Percentiles rank a stretch among this genome's conserved stretches.
These are phyloP conservation scores for Whitmania pigra DNA, from an alignment of 1,140 invertebrate genomes.

Conservation along the genomic window DNA sequence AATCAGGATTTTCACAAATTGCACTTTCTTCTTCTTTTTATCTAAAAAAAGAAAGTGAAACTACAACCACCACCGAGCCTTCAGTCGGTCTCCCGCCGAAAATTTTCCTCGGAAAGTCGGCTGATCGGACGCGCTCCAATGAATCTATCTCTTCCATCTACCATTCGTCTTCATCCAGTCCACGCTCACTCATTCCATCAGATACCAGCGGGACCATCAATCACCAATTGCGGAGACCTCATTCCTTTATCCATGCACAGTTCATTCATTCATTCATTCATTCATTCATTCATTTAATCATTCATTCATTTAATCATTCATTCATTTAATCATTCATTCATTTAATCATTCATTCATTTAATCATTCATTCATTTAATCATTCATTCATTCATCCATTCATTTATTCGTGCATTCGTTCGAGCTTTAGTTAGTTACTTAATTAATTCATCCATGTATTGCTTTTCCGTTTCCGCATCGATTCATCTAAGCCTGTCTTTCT, in stretches of 20 bases:
- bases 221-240: background rate
- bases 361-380: background rate
- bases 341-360: slow-evolving; percentile 18
- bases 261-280: slow-evolving; percentile 22
- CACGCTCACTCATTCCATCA: no score
- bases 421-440: no score
- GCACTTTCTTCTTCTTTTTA: no score
- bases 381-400: background rate
- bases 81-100: no score
- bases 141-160: background rate
- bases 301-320: slow-evolving; percentile 19
- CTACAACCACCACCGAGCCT: no score
- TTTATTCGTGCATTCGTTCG: no score
- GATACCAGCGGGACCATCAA: no score
- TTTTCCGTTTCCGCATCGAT: background rate
- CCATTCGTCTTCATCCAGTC: no score
- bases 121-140: background rate
- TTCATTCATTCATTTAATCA: slow-evolving; percentile 19
- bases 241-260: slow-evolving; percentile 14
- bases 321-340: slow-evolving; percentile 18
- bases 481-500: background rate
- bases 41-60: no score
- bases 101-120: no score
- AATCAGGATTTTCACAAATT: no score
- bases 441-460: background rate